A percentile compares a stretch with the other conserved stretches of the same genome.
Conservation (phyloP, 2,113 vertebrate species). For the Pseudonaja textilis region DNA sequence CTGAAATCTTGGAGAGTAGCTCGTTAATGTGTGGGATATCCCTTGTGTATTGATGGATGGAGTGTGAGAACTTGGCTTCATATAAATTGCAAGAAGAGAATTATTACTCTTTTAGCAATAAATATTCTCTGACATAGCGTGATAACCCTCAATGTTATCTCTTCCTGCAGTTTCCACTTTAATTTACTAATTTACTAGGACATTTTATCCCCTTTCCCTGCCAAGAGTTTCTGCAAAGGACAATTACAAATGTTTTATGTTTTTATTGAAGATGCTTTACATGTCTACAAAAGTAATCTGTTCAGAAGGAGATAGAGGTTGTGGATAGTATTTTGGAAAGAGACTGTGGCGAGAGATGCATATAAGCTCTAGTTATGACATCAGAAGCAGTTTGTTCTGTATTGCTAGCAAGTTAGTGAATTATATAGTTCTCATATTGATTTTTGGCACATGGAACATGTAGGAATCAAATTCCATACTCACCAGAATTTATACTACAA, state of each 20-base stretch:
- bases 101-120: slow-evolving; percentile 7
- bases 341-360: fast-evolving
- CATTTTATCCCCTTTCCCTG: not conserved
- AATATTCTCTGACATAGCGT: not conserved
- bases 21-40: not conserved
- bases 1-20: not conserved
- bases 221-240: not conserved
- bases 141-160: not conserved
- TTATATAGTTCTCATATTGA: not conserved
- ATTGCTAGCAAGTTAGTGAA: not conserved
- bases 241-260: not conserved
- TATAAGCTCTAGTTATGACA: not conserved
- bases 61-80: slow-evolving; percentile 6
- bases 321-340: not conserved
- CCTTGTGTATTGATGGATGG: slow-evolving; percentile 9
- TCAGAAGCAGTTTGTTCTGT: not conserved
- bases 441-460: not conserved
- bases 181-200: slow-evolving; percentile 22
- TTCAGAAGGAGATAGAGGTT: slow-evolving; percentile 2
- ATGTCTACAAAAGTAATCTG: not conserved
- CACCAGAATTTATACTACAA: not conserved
- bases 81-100: slow-evolving; percentile 2
- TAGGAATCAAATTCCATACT: not conserved
- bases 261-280: slow-evolving; percentile 5
- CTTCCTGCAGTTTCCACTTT: slow-evolving; percentile 14